phyloP scores from a whole-genome alignment of 1,140 invertebrate species.

The Caenorhabditis briggsae region DNA sequence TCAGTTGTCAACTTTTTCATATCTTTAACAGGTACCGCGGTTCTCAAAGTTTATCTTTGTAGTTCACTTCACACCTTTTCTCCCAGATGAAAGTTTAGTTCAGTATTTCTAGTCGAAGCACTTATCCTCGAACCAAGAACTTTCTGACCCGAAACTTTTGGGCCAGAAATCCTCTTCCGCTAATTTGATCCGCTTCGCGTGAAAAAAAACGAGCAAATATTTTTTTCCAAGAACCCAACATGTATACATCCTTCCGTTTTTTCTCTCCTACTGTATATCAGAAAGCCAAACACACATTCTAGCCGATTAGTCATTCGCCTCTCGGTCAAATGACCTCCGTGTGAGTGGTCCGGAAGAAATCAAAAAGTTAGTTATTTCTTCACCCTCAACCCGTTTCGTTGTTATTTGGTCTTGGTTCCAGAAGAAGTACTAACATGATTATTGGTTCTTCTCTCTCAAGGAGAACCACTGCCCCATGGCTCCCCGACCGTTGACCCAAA shows the following conservation, averaged over 20 bases:
- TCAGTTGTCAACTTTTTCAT: too few species aligned
- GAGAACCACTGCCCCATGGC: background rate
- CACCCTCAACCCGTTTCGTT: constrained; percentile 9
- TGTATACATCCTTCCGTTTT: background rate
- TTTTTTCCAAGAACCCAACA: background rate
- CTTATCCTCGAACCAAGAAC: too few species aligned
- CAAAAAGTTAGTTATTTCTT: constrained; percentile 28
- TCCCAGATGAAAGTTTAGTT: too few species aligned
- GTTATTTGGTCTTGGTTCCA: background rate
- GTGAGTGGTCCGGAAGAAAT: background rate
- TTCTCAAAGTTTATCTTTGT: too few species aligned
- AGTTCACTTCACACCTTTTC: too few species aligned
- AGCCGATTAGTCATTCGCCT: constrained; percentile 12
- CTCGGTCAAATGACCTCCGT: constrained; percentile 35
- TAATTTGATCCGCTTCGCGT: background rate
- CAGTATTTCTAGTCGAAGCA: too few species aligned
- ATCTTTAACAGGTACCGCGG: too few species aligned
- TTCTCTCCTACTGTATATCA: background rate
- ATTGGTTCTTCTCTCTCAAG: background rate
- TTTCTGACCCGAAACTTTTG: too few species aligned
- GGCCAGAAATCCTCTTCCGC: too few species aligned
- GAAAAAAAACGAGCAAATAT: background rate
- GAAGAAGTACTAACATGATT: background rate
- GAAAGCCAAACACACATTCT: background rate
- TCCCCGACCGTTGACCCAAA: constrained; percentile 39